phyloP scores from a whole-genome alignment of 1,140 invertebrate species.

The Potamilus streckersoni region DNA sequence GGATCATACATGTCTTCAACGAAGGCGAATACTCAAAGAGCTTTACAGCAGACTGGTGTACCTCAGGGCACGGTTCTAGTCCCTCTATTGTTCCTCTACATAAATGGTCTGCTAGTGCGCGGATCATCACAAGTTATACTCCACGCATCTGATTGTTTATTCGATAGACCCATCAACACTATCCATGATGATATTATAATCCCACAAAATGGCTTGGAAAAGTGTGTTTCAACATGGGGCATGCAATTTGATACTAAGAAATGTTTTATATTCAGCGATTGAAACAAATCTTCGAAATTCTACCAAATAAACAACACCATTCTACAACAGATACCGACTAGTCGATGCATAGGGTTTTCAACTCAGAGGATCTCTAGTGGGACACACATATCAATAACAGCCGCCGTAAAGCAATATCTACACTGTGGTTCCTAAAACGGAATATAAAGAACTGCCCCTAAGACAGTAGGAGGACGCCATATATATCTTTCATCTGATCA shows the following conservation, averaged over 20 bases:
- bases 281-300: background rate
- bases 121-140: background rate
- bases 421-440: no score
- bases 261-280: background rate
- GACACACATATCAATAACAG: no score
- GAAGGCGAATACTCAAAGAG: background rate
- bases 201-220: background rate
- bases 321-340: no score
- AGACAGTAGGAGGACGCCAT: no score
- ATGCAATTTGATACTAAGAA: background rate
- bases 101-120: background rate
- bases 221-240: constrained; percentile 1
- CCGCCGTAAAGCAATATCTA: no score
- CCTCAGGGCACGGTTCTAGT: constrained; percentile 1
- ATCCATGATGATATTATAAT: background rate
- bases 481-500: no score
- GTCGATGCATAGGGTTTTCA: no score
- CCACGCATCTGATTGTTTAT: background rate
- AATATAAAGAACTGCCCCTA: no score
- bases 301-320: background rate
- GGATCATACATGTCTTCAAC: background rate
- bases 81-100: constrained; percentile 1
- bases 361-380: no score
- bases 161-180: background rate
- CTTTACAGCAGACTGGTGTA: background rate